Percentiles rank a stretch among this genome's conserved stretches.
Evolutionary conservation across 2,888 invertebrate genomes (phyloP).

Genomic region (Matsumyia berberina): DNA sequence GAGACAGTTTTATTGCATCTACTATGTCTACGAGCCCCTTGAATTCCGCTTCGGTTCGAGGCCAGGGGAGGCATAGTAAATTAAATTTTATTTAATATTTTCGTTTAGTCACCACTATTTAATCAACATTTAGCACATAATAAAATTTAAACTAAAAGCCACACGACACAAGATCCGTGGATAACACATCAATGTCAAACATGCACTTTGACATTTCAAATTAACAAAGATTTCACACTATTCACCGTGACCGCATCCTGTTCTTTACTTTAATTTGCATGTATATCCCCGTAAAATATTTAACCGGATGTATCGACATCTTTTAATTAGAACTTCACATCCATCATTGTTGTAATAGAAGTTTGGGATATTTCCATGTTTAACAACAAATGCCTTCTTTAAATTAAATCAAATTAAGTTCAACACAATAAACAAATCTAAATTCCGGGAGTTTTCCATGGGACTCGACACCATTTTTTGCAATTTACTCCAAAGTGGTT

Average conservation of each 20-base stretch:
- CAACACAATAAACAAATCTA: background rate
- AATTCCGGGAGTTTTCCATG: background rate
- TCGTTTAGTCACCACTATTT: too few species aligned
- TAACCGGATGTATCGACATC: background rate
- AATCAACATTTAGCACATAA: too few species aligned
- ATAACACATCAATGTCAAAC: background rate
- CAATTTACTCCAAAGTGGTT: background rate
- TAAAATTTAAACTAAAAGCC: too few species aligned
- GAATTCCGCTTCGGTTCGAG: too few species aligned
- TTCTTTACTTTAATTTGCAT: background rate
- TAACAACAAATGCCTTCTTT: background rate
- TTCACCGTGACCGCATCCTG: background rate
- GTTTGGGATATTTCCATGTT: background rate
- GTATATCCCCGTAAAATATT: background rate
- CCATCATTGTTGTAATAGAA: too few species aligned
- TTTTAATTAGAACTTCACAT: too few species aligned
- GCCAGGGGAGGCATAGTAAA: too few species aligned
- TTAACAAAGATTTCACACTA: background rate
- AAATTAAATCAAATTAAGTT: constrained; percentile 6
- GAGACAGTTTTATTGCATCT: too few species aligned
- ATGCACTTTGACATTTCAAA: background rate
- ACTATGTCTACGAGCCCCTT: too few species aligned
- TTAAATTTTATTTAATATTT: too few species aligned
- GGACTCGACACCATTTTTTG: background rate
- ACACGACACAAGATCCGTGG: background rate